Base-by-base conservation (phyloP, 2,797 vertebrate species). In the Lepilemur septentrionalis region DNA sequence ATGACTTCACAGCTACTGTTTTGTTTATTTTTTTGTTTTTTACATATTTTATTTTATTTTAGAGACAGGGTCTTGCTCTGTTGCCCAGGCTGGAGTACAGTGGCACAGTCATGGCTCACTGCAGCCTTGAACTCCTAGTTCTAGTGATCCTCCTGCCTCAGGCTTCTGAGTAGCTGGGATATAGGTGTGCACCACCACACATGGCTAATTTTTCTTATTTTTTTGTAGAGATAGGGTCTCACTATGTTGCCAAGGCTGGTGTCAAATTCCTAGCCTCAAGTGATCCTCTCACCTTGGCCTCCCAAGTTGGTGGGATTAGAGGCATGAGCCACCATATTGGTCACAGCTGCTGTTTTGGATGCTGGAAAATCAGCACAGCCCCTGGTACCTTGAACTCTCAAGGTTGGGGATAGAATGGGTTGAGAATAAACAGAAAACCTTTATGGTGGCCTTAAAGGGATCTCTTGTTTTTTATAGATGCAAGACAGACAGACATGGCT, bases 381-480 rank as follows among this genome's bases (percentile, higher is more conserved):
- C n/a, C 38, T 50, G 38, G 46, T 48, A 28, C 30, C 61, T 43
- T n/a, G 46, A 41, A 20, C 52, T 84, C 35, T 41, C 1, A 30
- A 61, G 32, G 9, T 38, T 35, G 6, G 13, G 7, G 46, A 32
- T 52, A 0, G 43, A 67, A 1, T 4, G 9, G 79, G 25, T 55
- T 6, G 18, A 89, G 23, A 91, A 48, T 22, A 70, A 61, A 11
- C 52, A 46, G 76, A 63, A 93, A 38, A 41, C 41, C 61, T 85
- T 83, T 12, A 3, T 5, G 41, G 55, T 57, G 17, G 90, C 50
- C 32, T 94, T 43, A 86, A 85, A 89, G 75, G 90, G 55, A 43
- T 92, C 73, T 95, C 28, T 95, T 92, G 17, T 93, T 65, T 97
- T 52, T 95, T 89, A 50, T 96, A 95, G 95, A 93, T 94, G 35